Conservation (phyloP, 2,113 vertebrate genomes). For the Passer montanus region DNA sequence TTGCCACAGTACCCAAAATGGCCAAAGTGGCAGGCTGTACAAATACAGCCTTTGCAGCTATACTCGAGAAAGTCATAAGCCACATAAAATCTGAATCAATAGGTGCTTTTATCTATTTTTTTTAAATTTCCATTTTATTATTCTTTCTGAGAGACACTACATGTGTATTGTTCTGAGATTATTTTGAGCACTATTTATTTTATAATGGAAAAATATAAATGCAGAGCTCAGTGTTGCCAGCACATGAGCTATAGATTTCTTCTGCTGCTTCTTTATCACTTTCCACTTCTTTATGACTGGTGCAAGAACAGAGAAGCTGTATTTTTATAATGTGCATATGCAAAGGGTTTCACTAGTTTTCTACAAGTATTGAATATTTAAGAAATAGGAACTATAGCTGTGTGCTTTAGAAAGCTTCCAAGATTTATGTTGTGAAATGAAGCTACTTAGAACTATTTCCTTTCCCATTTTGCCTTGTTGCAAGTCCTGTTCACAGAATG, state of each 20-base stretch:
- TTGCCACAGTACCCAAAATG: background rate
- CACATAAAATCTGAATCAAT: background rate
- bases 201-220: slow-evolving; percentile 17
- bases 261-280: background rate
- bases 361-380: background rate
- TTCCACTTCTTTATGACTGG: background rate
- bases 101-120: background rate
- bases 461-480: background rate
- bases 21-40: background rate
- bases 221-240: background rate
- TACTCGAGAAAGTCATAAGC: background rate
- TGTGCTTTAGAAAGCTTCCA: background rate
- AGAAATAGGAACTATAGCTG: background rate
- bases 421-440: background rate
- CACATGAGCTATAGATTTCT: background rate
- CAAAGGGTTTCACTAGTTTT: background rate
- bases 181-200: slow-evolving; percentile 28
- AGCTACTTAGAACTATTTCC: background rate
- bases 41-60: background rate
- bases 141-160: background rate
- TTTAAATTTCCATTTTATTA: background rate
- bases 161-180: background rate
- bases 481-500: background rate
- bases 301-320: background rate
- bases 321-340: background rate